These are phyloP conservation scores for Capreolus pygargus DNA, from an alignment of 2,113 vertebrate species.

Conservation along the genomic window DNA sequence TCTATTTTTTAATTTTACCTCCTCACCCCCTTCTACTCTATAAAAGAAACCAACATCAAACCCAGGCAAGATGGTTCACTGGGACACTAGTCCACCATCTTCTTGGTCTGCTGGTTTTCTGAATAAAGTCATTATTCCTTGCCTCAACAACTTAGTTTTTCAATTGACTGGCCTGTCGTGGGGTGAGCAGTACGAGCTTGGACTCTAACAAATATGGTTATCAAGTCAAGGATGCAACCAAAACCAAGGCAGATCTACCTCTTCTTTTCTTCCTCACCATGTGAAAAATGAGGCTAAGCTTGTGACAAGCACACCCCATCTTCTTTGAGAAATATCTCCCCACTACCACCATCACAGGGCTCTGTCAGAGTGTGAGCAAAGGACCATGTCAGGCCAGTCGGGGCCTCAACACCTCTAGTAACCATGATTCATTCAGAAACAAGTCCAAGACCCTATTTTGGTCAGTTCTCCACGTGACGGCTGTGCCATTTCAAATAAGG, in stretches of 20 bases:
- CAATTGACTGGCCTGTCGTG: background rate
- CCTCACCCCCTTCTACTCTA: background rate
- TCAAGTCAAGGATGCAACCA: background rate
- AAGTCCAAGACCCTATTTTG: accelerated
- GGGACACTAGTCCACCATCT: background rate
- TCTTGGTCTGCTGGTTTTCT: background rate
- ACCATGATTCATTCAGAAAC: background rate
- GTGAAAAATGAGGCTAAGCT: background rate
- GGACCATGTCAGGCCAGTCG: background rate
- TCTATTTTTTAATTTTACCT: background rate
- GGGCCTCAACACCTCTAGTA: background rate
- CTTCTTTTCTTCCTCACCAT: background rate
- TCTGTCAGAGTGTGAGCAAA: background rate
- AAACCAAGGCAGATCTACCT: background rate
- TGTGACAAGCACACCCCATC: background rate
- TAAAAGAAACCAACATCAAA: background rate
- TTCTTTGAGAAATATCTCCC: background rate
- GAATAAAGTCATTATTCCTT: background rate
- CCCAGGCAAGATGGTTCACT: background rate
- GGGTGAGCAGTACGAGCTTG: too few species aligned
- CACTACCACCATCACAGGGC: background rate
- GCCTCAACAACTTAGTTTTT: background rate
- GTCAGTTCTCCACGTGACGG: background rate
- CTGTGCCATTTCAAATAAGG: background rate
- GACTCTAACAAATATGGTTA: background rate